phyloP scores from a whole-genome alignment of 2,888 invertebrate genomes.

The Ectemnius lituratus region DNA sequence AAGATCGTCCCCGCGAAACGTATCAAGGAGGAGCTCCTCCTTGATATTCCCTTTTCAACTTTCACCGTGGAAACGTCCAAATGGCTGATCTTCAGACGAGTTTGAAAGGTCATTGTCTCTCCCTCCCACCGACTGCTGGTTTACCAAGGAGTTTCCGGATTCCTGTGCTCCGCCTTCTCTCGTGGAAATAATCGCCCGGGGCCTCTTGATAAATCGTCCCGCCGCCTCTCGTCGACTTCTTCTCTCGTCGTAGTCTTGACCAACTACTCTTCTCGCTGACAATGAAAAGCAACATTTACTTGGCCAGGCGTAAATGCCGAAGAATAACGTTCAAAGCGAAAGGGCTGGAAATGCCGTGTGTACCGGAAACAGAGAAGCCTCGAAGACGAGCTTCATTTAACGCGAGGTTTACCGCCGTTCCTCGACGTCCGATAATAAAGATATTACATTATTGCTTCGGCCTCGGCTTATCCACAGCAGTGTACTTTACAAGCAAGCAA shows the following conservation, averaged over 20 bases:
- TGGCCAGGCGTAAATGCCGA: conserved; percentile 3
- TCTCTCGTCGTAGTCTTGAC: background rate
- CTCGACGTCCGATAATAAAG: background rate
- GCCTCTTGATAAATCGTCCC: conserved; percentile 36
- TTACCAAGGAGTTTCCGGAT: conserved; percentile 17
- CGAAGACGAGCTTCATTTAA: conserved; percentile 23
- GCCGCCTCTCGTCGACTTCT: background rate
- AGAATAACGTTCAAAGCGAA: conserved; percentile 2
- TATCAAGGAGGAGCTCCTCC: background rate
- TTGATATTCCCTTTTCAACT: conserved; percentile 39
- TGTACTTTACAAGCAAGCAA: background rate
- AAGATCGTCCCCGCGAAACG: background rate
- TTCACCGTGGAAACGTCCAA: conserved; percentile 24
- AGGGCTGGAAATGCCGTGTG: background rate
- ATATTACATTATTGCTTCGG: conserved; percentile 3
- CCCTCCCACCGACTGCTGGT: background rate
- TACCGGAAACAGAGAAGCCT: conserved; percentile 9
- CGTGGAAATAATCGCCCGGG: conserved; percentile 26
- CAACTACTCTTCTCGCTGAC: background rate
- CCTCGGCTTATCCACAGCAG: background rate
- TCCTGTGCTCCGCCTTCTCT: conserved; percentile 7
- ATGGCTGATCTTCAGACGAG: conserved; percentile 23
- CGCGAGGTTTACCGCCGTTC: background rate
- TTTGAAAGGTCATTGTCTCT: conserved; percentile 38
- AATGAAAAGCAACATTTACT: conserved; percentile 8